Percentiles rank a stretch among this genome's conserved stretches.
phyloP scores from a whole-genome alignment of 2,888 invertebrate genomes.

The Scaptodrosophila latifasciaeformis region DNA sequence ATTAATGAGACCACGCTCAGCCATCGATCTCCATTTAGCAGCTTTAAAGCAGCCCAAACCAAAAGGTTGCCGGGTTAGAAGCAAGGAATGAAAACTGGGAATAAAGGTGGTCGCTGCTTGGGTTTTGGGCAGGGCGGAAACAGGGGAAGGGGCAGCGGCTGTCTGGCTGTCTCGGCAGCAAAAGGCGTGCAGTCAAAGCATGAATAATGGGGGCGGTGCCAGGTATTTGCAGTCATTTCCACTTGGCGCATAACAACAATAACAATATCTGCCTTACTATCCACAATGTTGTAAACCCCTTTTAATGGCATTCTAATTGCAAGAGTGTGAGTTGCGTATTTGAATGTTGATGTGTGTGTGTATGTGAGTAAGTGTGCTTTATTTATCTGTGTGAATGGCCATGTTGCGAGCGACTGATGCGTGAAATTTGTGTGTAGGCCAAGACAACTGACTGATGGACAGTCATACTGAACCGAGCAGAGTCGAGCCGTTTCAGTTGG shows the following conservation, averaged over 20 bases:
- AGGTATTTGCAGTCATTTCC: conserved; percentile 22
- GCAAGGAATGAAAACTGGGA: too few species aligned
- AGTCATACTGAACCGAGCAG: background rate
- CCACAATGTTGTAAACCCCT: conserved; percentile 38
- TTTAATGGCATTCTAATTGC: conserved; percentile 68
- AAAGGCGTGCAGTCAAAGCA: conserved; percentile 37
- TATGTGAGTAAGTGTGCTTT: background rate
- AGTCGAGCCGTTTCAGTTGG: background rate
- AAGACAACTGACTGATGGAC: conserved; percentile 4
- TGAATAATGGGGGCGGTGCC: conserved; percentile 66
- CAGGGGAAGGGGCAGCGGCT: background rate
- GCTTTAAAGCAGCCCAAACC: conserved; percentile 13
- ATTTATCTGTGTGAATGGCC: conserved; percentile 14
- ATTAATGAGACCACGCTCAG: conserved; percentile 73
- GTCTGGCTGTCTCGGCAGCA: conserved; percentile 21
- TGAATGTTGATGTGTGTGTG: background rate
- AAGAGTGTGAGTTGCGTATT: conserved; percentile 14
- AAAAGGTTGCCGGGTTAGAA: too few species aligned
- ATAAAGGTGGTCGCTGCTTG: too few species aligned
- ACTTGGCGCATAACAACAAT: conserved; percentile 17
- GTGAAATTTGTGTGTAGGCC: conserved; percentile 46
- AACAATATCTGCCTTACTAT: conserved; percentile 3
- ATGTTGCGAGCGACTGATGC: conserved; percentile 52
- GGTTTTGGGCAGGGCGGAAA: background rate
- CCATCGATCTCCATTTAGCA: conserved; percentile 74